Percentiles rank a stretch among this genome's conserved stretches.
Conservation (phyloP, 2,888 invertebrate genomes). For the Alloplasta piceator region DNA sequence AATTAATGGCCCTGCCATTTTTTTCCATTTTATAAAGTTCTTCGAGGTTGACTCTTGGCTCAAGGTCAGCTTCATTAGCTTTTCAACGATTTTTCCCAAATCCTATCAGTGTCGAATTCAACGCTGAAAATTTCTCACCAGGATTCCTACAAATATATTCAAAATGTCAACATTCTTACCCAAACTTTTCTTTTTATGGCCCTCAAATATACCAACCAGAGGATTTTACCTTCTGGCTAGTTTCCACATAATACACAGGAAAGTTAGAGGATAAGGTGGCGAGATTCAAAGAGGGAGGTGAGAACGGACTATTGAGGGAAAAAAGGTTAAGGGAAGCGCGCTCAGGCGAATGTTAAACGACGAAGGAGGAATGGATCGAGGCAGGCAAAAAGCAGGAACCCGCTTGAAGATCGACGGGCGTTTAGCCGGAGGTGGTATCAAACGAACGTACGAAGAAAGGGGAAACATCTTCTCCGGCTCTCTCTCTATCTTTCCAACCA, state of each 20-base stretch:
- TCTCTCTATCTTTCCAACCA: slow-evolving; percentile 34
- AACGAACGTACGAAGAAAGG: slow-evolving; percentile 51
- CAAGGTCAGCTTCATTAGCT: too few species aligned
- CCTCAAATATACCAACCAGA: too few species aligned
- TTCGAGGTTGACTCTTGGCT: too few species aligned
- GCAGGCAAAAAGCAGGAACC: slow-evolving; percentile 7
- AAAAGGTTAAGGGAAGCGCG: slow-evolving; percentile 20
- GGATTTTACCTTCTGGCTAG: too few species aligned
- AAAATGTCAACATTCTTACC: too few species aligned
- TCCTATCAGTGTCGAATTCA: too few species aligned
- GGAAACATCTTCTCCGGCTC: slow-evolving; percentile 21
- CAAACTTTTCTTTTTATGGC: too few species aligned
- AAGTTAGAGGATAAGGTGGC: neutral
- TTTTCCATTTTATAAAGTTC: too few species aligned
- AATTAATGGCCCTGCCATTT: too few species aligned
- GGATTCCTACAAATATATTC: too few species aligned
- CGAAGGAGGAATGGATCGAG: slow-evolving; percentile 4
- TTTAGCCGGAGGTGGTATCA: slow-evolving; percentile 57
- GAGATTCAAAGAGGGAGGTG: neutral
- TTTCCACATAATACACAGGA: neutral
- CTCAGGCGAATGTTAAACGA: slow-evolving; percentile 28
- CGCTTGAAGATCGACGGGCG: slow-evolving; percentile 29
- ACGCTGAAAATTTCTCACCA: too few species aligned
- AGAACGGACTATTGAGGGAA: neutral
- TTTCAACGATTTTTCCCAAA: too few species aligned